Base-by-base conservation (phyloP, 2,888 invertebrate species). In the Acrocera orbiculus region DNA sequence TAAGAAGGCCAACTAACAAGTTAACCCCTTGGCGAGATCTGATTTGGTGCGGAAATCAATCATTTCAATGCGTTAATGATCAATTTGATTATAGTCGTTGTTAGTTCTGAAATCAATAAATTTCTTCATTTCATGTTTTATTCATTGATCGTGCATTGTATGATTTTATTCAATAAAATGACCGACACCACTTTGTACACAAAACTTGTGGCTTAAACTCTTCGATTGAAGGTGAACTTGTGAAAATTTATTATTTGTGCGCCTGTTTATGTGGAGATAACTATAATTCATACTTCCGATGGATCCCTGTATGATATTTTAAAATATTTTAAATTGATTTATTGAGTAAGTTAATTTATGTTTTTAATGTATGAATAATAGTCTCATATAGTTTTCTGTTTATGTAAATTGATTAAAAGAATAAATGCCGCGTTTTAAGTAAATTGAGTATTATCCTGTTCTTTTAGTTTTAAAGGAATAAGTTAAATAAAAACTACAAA, bases 61-160 rank as follows among this genome's bases (percentile, higher is more conserved):
- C 41, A 42, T 36, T 30, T n/a, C 36, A 36, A 35, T 40, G 37
- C 36, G 39, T 33, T 46, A 45, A 46, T 46, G 45, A 44, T 46
- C 41, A 42, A 43, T 44, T 39, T 43, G 39, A 45, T 44, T 45
- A 44, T 42, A 41, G 45, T 45, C 46, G 40, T 40, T 39, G 43
- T 41, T 40, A 40, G 40, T 45, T 45, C 41, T 38, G 37, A 43
- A 44, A 45, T 42, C 45, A 45, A 46, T 46, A 44, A 36, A 39
- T 45, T 42, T 45, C 41, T 38, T 40, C 34, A 38, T 35, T 39
- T 40, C 36, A n/a, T n/a, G n/a, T n/a, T n/a, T n/a, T n/a, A n/a
- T n/a, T n/a, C n/a, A n/a, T n/a, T n/a, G n/a, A n/a, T n/a, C n/a
- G n/a, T n/a, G n/a, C n/a, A n/a, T n/a, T n/a, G n/a, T n/a, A n/a